These are phyloP conservation scores for Lasioglossum villosulum DNA, from an alignment of 2,888 invertebrate genomes.

Conservation along the genomic window DNA sequence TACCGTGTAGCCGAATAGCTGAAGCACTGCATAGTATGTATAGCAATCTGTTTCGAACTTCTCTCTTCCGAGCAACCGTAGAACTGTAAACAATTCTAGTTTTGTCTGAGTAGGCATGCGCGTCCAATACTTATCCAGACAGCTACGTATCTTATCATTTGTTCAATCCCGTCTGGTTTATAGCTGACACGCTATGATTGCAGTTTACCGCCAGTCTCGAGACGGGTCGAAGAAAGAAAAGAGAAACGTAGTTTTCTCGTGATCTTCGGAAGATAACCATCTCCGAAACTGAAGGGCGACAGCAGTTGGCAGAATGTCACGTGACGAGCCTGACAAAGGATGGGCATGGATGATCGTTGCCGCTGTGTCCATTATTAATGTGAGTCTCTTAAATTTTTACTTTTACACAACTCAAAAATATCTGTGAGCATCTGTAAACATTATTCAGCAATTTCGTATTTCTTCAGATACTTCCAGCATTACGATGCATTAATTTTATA, in stretches of 20 bases:
- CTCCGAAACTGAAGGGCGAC: not conserved
- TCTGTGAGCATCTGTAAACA: not conserved
- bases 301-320: slow-evolving; percentile 50
- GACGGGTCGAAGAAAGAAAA: slow-evolving; percentile 30
- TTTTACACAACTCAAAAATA: not conserved
- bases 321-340: slow-evolving; percentile 83
- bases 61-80: not conserved
- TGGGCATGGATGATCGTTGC: slow-evolving; percentile 85
- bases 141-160: slow-evolving; percentile 64
- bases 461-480: not conserved
- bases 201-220: slow-evolving; percentile 50
- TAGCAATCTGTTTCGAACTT: not conserved
- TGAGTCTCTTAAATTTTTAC: slow-evolving; percentile 37
- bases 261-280: not conserved
- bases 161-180: slow-evolving; percentile 43
- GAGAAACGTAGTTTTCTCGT: not conserved
- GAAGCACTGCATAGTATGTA: not conserved
- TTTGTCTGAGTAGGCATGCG: slow-evolving; percentile 9
- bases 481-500: too few relatives aligned
- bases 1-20: not conserved
- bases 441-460: not conserved
- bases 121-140: slow-evolving; percentile 38
- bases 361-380: slow-evolving; percentile 80
- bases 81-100: slow-evolving; percentile 21
- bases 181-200: slow-evolving; percentile 34